Evolutionary conservation across 2,888 invertebrate species (phyloP).

Genomic region (Muscina levida): DNA sequence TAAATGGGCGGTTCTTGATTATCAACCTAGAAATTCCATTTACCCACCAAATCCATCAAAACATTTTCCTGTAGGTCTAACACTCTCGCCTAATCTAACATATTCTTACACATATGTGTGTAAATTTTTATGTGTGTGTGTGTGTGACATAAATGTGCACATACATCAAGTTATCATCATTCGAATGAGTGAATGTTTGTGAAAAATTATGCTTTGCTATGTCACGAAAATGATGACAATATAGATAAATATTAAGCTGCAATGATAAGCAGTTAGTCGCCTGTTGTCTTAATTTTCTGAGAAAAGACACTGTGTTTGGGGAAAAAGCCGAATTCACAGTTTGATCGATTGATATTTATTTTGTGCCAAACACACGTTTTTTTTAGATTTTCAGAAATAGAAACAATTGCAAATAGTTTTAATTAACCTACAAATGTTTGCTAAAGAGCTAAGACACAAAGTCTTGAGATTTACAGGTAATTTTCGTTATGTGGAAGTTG

Average conservation of each 20-base stretch:
- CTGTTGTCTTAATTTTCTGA: not conserved
- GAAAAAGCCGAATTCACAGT: too few species aligned
- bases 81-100: not conserved
- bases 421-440: too few species aligned
- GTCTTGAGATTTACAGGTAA: too few species aligned
- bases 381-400: too few species aligned
- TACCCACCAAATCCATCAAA: slow-evolving; percentile 60
- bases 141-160: not conserved
- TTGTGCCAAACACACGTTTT: too few species aligned
- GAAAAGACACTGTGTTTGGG: slow-evolving; percentile 2
- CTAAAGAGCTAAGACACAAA: too few species aligned
- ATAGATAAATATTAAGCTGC: slow-evolving; percentile 49
- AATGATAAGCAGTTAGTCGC: slow-evolving; percentile 47
- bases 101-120: slow-evolving; percentile 8
- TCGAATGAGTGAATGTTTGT: slow-evolving; percentile 13
- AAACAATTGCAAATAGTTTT: too few species aligned
- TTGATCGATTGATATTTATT: too few species aligned
- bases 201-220: slow-evolving; percentile 45
- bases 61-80: slow-evolving; percentile 16
- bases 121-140: not conserved
- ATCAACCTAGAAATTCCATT: slow-evolving; percentile 56
- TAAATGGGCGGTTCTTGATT: slow-evolving; percentile 45
- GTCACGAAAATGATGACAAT: slow-evolving; percentile 52
- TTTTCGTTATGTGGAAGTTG: too few species aligned
- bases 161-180: slow-evolving; percentile 2